A percentile compares a stretch with the other conserved stretches of the same genome.
Conservation (phyloP, 1,140 invertebrate genomes). For the Magallana gigas region DNA sequence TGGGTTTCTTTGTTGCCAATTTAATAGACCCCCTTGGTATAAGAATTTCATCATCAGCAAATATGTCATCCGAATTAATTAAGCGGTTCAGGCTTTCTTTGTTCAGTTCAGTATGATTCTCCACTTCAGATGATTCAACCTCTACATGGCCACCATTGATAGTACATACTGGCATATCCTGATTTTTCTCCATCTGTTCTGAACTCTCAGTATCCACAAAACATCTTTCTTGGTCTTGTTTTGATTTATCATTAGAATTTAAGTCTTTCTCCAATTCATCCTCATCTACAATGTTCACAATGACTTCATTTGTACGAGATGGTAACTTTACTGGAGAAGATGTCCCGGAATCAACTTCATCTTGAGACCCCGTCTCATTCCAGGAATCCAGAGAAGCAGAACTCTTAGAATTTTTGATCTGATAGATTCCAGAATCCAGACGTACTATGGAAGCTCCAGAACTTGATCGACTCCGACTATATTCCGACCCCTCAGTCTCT, state of each 20-base stretch:
- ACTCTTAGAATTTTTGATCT: conserved; percentile 4
- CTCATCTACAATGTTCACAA: background rate
- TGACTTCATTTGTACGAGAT: background rate
- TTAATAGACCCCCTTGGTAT: background rate
- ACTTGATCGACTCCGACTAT: conserved; percentile 53
- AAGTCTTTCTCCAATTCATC: conserved; percentile 1
- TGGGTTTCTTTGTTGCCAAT: background rate
- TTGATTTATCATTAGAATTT: background rate
- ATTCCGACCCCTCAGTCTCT: conserved; percentile 20
- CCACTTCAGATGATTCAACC: background rate
- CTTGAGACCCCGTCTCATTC: background rate
- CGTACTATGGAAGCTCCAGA: conserved; percentile 46
- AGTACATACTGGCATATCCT: background rate
- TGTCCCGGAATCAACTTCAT: background rate
- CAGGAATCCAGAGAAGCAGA: conserved; percentile 24
- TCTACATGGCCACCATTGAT: background rate
- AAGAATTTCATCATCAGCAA: conserved; percentile 38
- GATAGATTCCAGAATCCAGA: conserved; percentile 40
- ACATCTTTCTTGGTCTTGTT: background rate
- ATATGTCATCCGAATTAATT: conserved; percentile 28
- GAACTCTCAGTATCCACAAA: background rate
- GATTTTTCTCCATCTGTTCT: background rate
- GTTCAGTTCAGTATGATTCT: background rate
- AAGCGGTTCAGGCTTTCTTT: background rate
- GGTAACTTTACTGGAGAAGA: background rate